Conservation (phyloP, 2,113 vertebrate species). For the Lophotis ruficrista region DNA sequence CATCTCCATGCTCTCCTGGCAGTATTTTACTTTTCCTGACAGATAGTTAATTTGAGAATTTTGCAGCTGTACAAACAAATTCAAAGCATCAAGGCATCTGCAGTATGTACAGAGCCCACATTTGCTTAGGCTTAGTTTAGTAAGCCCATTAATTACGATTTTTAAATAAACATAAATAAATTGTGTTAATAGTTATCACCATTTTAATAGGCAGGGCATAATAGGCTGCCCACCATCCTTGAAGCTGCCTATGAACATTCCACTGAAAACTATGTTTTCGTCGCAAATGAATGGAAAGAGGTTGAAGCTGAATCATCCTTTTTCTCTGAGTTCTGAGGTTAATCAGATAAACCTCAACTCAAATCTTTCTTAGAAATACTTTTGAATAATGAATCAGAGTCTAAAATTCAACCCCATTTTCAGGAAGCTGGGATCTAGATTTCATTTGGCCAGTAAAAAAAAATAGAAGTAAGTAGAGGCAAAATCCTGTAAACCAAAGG, state of each 20-base stretch:
- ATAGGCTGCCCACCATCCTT: neutral
- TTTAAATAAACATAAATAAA: slow-evolving; percentile 36
- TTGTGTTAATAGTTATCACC: slow-evolving; percentile 15
- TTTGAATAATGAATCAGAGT: neutral
- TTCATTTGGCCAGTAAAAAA: neutral
- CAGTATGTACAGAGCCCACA: neutral
- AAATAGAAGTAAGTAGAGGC: neutral
- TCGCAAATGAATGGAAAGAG: neutral
- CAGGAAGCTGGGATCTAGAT: neutral
- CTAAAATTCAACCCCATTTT: neutral
- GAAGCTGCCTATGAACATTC: neutral
- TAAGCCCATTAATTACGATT: neutral
- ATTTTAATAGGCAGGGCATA: neutral
- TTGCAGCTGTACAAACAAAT: slow-evolving; percentile 64
- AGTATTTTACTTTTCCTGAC: slow-evolving; percentile 64
- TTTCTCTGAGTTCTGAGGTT: neutral
- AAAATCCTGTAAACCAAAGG: neutral
- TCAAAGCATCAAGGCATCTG: slow-evolving; percentile 25
- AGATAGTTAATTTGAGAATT: slow-evolving; percentile 65
- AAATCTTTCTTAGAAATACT: neutral
- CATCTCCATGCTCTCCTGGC: slow-evolving; percentile 24
- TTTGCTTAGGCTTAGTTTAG: slow-evolving; percentile 35
- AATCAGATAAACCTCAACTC: neutral
- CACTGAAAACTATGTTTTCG: neutral
- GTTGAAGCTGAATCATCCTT: neutral